These are phyloP conservation scores for Morus bassanus DNA, from an alignment of 2,797 vertebrate genomes.

Conservation along the genomic window DNA sequence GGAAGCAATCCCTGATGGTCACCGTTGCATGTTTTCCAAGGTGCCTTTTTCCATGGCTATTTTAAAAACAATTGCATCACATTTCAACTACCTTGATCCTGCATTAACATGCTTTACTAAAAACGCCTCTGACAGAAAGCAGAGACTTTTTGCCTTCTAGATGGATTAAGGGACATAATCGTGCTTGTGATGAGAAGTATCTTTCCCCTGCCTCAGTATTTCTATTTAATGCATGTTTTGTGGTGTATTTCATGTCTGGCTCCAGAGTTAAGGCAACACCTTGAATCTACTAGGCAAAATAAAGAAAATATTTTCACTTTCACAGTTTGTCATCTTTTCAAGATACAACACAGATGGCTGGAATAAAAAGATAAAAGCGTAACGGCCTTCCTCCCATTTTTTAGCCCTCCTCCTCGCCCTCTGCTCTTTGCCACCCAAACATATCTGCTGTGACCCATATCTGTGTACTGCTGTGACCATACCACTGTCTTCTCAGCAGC, in stretches of 20 bases:
- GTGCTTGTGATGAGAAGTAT: not conserved
- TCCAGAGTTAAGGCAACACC: not conserved
- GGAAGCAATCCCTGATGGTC: not conserved
- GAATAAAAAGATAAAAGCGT: not conserved
- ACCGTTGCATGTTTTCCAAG: not conserved
- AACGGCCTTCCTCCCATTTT: not conserved
- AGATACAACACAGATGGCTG: not conserved
- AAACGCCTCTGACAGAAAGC: not conserved
- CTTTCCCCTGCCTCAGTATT: not conserved
- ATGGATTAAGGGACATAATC: not conserved
- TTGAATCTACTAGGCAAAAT: not conserved
- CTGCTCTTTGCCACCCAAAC: not conserved
- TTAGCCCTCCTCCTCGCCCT: not conserved
- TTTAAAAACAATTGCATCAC: not conserved
- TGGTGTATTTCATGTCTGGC: not conserved
- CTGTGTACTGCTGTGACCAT: not conserved
- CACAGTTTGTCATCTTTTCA: not conserved
- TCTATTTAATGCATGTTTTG: not conserved
- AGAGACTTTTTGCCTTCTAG: not conserved
- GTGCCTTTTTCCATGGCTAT: not conserved
- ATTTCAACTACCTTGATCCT: not conserved
- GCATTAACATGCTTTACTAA: not conserved
- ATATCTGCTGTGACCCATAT: not conserved
- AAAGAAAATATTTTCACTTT: not conserved
- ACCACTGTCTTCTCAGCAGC: not conserved